Percentiles rank a stretch among this genome's conserved stretches.
Conservation (phyloP, 2,797 vertebrate genomes). For the Lophotriccus pileatus region DNA sequence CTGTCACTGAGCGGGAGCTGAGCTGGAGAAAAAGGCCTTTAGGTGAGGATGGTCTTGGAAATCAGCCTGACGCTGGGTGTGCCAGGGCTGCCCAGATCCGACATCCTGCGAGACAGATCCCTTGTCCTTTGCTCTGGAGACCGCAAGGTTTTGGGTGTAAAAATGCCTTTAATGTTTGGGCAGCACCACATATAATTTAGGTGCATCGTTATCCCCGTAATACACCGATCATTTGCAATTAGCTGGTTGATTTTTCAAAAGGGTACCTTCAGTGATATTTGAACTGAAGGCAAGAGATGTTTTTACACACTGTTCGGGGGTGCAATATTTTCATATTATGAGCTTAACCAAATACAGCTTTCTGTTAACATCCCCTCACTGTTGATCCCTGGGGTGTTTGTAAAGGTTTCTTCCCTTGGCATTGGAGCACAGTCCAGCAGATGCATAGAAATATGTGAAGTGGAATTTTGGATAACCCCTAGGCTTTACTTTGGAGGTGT, state of each 20-base stretch:
- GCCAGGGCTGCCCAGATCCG: not conserved
- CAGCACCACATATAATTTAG: not conserved
- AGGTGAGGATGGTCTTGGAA: not conserved
- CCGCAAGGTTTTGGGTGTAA: not conserved
- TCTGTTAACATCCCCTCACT: not conserved
- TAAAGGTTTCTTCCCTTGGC: not conserved
- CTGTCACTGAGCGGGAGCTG: rapidly evolving
- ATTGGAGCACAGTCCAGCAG: not conserved
- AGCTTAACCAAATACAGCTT: not conserved
- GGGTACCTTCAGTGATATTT: not conserved
- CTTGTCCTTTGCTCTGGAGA: not conserved
- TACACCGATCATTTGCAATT: rapidly evolving
- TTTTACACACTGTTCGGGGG: not conserved
- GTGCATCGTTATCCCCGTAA: not conserved
- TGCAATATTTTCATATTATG: not conserved
- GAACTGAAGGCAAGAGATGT: not conserved
- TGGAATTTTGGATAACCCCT: not conserved
- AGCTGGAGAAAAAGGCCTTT: not conserved
- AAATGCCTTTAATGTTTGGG: not conserved
- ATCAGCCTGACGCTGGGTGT: not conserved
- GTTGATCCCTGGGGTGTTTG: not conserved
- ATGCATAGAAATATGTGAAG: not conserved
- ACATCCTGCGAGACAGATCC: not conserved
- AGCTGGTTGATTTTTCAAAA: not conserved
- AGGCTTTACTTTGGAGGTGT: not conserved